Evolutionary conservation across 2,113 vertebrate genomes (phyloP).

Genomic region (Oreocharis arfaki): DNA sequence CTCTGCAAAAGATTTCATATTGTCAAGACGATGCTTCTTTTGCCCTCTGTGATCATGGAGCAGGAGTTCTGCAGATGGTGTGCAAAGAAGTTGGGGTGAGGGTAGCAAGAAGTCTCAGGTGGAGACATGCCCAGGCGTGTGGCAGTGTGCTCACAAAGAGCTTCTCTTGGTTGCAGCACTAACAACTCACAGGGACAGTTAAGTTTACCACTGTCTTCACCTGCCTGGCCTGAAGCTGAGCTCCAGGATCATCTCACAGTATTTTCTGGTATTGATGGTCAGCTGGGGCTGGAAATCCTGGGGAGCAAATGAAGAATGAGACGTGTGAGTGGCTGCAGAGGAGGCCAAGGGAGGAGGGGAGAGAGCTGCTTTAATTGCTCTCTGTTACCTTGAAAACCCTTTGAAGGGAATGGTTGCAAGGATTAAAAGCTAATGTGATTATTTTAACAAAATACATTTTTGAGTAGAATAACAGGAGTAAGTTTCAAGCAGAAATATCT

Average conservation of each 20-base stretch:
- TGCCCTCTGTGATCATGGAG: not conserved
- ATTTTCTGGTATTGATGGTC: not conserved
- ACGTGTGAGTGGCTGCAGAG: not conserved
- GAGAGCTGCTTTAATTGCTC: not conserved
- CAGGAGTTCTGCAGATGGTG: not conserved
- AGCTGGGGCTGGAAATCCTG: not conserved
- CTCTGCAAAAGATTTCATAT: not conserved
- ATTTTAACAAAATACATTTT: not conserved
- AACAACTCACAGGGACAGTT: not conserved
- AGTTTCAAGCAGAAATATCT: not conserved
- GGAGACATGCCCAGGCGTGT: rapidly evolving
- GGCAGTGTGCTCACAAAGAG: rapidly evolving
- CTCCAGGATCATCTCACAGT: not conserved
- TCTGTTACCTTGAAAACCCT: not conserved
- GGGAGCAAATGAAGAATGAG: not conserved
- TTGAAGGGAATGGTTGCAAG: not conserved
- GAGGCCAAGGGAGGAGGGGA: not conserved
- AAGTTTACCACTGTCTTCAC: not conserved
- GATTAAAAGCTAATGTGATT: slow-evolving; percentile 28
- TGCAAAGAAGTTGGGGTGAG: not conserved
- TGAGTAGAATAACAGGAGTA: not conserved
- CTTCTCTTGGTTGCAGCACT: not conserved
- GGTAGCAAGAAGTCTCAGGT: not conserved
- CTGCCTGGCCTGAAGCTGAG: not conserved
- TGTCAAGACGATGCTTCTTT: not conserved